phyloP scores from a whole-genome alignment of 2,113 vertebrate species.

The Hyla sarda region DNA sequence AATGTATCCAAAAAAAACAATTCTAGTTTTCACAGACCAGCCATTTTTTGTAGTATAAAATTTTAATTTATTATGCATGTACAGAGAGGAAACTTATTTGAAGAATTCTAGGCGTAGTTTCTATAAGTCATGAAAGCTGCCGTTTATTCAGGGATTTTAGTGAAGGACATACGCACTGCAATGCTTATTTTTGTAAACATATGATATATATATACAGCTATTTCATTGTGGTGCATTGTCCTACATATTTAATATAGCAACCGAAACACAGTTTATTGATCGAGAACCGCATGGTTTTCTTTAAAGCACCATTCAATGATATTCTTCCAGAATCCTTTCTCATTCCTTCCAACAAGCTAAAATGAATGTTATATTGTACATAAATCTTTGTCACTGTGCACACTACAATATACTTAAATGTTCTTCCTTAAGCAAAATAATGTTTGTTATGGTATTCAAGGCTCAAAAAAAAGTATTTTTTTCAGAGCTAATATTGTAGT shows the following conservation, averaged over 20 bases:
- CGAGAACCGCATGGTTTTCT: constrained; percentile 11
- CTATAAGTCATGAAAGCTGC: constrained; percentile 52
- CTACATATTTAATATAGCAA: constrained; percentile 32
- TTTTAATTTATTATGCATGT: constrained; percentile 43
- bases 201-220: constrained; percentile 36
- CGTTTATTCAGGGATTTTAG: constrained; percentile 57
- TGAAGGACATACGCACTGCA: constrained; percentile 45
- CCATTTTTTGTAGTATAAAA: constrained; percentile 37
- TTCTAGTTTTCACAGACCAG: constrained; percentile 35
- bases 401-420: background rate
- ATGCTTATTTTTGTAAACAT: constrained; percentile 59
- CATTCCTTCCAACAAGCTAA: constrained; percentile 35
- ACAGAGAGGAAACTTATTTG: constrained; percentile 28
- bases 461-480: too few relatives aligned
- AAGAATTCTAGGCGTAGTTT: constrained; percentile 40
- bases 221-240: constrained; percentile 53
- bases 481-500: background rate
- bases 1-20: background rate
- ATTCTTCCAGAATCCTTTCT: constrained; percentile 37
- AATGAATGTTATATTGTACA: constrained; percentile 50
- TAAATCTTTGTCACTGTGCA: constrained; percentile 43
- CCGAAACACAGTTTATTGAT: constrained; percentile 36
- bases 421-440: background rate
- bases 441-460: background rate
- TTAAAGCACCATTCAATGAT: constrained; percentile 29